Conservation (phyloP, 1,140 invertebrate genomes). For the Pseudoatta argentina region DNA sequence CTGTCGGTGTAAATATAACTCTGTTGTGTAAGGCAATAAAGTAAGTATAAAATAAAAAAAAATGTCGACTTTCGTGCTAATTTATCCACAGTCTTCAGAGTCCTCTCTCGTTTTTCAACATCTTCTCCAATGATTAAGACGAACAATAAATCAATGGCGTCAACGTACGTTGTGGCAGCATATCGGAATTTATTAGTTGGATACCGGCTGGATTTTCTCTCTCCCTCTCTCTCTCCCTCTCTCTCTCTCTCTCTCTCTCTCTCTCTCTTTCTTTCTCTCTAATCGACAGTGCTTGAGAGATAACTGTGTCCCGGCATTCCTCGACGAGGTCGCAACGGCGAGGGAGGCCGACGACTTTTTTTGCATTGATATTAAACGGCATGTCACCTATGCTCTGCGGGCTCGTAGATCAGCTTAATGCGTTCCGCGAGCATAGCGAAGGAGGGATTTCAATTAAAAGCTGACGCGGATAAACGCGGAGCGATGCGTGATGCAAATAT, state of each 20-base stretch:
- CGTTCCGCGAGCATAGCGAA: conserved; percentile 20
- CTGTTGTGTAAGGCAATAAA: conserved; percentile 23
- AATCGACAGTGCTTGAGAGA: conserved; percentile 44
- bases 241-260: not conserved
- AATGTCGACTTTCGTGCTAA: conserved; percentile 25
- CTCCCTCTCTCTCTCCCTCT: not conserved
- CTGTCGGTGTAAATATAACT: conserved; percentile 21
- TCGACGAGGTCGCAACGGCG: conserved; percentile 26
- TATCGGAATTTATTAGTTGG: conserved; percentile 56
- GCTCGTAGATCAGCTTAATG: conserved; percentile 48
- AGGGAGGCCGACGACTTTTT: conserved; percentile 36
- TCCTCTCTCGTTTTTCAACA: conserved; percentile 26
- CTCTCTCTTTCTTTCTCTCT: not conserved
- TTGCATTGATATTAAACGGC: conserved; percentile 53
- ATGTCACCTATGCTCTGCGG: conserved; percentile 50
- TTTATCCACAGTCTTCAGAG: conserved; percentile 7
- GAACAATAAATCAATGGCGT: conserved; percentile 48
- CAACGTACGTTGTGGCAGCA: conserved; percentile 1
- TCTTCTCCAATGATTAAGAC: conserved; percentile 35
- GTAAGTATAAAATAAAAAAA: not conserved
- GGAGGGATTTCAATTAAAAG: conserved; percentile 58
- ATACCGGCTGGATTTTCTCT: conserved; percentile 13
- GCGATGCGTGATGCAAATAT: conserved; percentile 57
- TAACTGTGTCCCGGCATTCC: conserved; percentile 42
- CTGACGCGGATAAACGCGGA: conserved; percentile 51